phyloP scores from a whole-genome alignment of 2,888 invertebrate genomes.

The Scaptodrosophila latifasciaeformis region DNA sequence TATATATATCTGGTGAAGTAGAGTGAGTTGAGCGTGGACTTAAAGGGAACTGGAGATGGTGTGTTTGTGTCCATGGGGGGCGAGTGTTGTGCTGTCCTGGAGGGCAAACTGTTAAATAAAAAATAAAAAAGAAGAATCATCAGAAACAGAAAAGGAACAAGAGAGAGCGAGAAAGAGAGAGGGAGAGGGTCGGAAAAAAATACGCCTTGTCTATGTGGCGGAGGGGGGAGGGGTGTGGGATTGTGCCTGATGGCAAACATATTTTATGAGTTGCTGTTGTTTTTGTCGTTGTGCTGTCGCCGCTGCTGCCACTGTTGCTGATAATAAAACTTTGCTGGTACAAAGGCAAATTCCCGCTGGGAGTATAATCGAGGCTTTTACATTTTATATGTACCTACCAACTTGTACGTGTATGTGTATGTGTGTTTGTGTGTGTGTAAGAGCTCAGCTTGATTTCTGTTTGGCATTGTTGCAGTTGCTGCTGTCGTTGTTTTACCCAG shows the following conservation, averaged over 20 bases:
- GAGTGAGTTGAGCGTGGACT: slow-evolving; percentile 22
- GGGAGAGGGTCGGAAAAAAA: too few species aligned
- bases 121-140: too few species aligned
- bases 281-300: slow-evolving; percentile 35
- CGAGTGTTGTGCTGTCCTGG: slow-evolving; percentile 42
- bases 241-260: slow-evolving; percentile 61
- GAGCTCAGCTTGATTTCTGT: slow-evolving; percentile 32
- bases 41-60: slow-evolving; percentile 13
- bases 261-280: slow-evolving; percentile 63
- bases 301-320: slow-evolving; percentile 50
- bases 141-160: too few species aligned
- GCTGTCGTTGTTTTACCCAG: background rate
- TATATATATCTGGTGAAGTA: too few species aligned
- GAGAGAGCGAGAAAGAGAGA: too few species aligned
- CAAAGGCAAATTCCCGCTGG: slow-evolving; percentile 62
- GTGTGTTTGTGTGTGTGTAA: slow-evolving; percentile 22
- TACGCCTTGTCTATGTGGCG: background rate
- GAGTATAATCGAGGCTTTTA: slow-evolving; percentile 69
- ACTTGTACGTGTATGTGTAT: slow-evolving; percentile 10
- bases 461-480: background rate
- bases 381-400: slow-evolving; percentile 43
- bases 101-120: slow-evolving; percentile 61
- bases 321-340: slow-evolving; percentile 68
- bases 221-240: slow-evolving; percentile 11
- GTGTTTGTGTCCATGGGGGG: background rate